Percentiles rank a stretch among this genome's conserved stretches.
Conservation (phyloP, 2,113 vertebrate genomes). For the Pangasianodon gigas region DNA sequence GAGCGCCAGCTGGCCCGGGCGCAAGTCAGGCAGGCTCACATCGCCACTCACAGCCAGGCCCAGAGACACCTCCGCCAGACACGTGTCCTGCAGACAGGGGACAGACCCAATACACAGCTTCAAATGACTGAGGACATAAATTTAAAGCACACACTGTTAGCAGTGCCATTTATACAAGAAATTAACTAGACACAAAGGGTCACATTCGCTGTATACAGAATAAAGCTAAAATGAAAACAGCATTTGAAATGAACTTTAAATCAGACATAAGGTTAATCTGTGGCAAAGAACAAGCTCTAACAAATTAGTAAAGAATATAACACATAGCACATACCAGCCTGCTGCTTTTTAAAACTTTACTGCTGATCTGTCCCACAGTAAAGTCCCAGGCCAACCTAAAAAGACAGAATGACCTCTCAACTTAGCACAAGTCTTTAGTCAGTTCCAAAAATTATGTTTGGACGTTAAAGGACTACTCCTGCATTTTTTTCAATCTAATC, state of each 20-base stretch:
- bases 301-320: not conserved
- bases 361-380: conserved; percentile 86
- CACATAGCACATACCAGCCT: conserved; percentile 79
- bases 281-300: not conserved
- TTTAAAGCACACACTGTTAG: not conserved
- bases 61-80: conserved; percentile 88
- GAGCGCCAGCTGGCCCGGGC: conserved; percentile 74
- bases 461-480: not conserved
- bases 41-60: conserved; percentile 83
- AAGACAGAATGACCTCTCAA: not conserved
- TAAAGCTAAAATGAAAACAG: not conserved
- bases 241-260: not conserved
- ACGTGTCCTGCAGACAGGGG: conserved; percentile 76
- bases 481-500: not conserved
- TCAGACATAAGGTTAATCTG: not conserved
- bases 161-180: not conserved
- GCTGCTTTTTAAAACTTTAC: conserved; percentile 94
- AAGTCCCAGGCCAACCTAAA: conserved; percentile 82
- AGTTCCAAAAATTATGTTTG: not conserved
- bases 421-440: not conserved
- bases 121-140: not conserved
- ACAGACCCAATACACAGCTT: not conserved
- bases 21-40: conserved; percentile 75
- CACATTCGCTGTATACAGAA: not conserved
- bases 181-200: not conserved